Evolutionary conservation across 2,888 invertebrate species (phyloP).

Genomic region (Acanthosoma haemorrhoidale): DNA sequence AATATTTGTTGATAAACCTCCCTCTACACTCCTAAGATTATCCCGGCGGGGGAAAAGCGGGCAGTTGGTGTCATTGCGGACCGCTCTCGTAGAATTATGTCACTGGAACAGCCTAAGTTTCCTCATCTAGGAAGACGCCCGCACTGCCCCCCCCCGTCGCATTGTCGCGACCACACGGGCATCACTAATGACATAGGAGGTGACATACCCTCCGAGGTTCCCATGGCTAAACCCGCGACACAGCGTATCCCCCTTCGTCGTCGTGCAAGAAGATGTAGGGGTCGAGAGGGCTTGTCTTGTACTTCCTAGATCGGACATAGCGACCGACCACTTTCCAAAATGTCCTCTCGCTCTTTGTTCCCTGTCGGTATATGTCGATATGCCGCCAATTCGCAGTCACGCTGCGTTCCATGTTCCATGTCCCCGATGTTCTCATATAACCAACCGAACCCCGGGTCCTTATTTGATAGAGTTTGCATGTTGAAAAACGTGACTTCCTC

Average conservation of each 20-base stretch:
- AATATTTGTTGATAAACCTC: no score
- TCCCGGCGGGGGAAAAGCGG: no score
- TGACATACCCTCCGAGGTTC: neutral
- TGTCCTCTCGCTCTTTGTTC: neutral
- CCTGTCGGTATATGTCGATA: neutral
- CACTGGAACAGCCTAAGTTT: no score
- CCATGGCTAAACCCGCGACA: constrained; percentile 5
- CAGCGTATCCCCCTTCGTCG: constrained; percentile 5
- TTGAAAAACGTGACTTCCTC: no score
- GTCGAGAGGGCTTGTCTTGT: neutral
- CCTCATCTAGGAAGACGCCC: neutral
- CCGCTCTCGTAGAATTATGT: no score
- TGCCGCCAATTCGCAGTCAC: neutral
- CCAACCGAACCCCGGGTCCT: no score
- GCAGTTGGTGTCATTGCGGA: no score
- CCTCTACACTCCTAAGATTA: no score
- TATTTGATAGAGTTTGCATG: no score
- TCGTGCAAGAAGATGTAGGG: neutral
- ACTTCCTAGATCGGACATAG: constrained; percentile 7
- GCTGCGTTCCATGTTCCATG: no score
- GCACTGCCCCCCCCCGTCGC: neutral
- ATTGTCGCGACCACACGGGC: neutral
- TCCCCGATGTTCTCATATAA: no score
- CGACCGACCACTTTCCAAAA: neutral
- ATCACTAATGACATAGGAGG: neutral